Evolutionary conservation across 2,888 invertebrate species (phyloP).

Genomic region (Dynastes maya): DNA sequence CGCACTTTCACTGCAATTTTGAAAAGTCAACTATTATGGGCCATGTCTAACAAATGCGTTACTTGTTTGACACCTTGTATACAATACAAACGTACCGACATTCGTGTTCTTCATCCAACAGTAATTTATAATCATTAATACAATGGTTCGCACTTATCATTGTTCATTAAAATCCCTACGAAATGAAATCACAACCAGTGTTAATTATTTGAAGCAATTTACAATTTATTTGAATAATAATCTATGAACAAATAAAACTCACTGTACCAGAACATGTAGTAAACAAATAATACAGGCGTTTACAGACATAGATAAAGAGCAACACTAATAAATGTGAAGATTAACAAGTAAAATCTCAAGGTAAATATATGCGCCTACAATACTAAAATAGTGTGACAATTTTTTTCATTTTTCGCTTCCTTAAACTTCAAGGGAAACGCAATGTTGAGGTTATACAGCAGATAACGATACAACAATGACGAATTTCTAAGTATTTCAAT

Average conservation of each 20-base stretch:
- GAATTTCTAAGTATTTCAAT: constrained; percentile 52
- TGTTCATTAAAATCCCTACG: no score
- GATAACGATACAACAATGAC: constrained; percentile 39
- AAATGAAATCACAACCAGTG: no score
- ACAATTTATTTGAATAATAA: constrained; percentile 7
- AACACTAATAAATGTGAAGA: constrained; percentile 22
- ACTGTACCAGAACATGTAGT: constrained; percentile 1
- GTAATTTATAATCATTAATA: no score
- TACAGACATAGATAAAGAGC: constrained; percentile 45
- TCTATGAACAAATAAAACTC: not conserved
- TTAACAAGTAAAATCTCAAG: constrained; percentile 54
- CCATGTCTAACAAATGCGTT: no score
- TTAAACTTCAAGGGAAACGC: constrained; percentile 41
- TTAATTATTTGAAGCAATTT: no score
- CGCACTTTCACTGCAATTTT: no score
- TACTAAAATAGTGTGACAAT: constrained; percentile 22
- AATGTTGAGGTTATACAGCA: constrained; percentile 28
- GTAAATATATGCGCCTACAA: constrained; percentile 26
- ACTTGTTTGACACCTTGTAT: no score
- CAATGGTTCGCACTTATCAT: no score
- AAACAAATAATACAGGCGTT: constrained; percentile 48
- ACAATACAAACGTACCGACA: no score
- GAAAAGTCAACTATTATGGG: no score
- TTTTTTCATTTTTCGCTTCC: constrained; percentile 37
- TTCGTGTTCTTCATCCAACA: no score